A percentile compares a stretch with the other conserved stretches of the same genome.
Conservation (phyloP, 2,888 invertebrate genomes). For the Punctoribates punctum region DNA sequence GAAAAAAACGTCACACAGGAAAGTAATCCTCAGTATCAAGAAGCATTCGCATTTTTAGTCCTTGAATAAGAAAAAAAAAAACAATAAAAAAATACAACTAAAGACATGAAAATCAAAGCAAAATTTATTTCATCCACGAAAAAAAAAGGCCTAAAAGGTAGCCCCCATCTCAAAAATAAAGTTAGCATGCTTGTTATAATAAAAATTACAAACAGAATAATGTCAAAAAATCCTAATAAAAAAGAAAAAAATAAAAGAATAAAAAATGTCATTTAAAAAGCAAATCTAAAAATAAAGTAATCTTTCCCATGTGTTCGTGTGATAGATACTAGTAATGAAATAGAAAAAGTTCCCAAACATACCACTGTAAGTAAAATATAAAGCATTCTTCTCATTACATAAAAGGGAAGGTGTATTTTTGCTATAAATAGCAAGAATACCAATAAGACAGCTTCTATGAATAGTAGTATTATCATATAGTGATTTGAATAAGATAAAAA, state of each 20-base stretch:
- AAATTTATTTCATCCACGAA: no score
- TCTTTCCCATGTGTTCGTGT: background rate
- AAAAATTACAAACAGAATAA: no score
- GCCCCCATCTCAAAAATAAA: no score
- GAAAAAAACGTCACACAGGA: conserved; percentile 62
- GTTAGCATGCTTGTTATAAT: no score
- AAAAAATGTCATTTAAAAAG: conserved; percentile 52
- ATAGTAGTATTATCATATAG: conserved; percentile 13
- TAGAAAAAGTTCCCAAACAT: conserved; percentile 20
- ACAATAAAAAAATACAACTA: no score
- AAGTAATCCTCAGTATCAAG: conserved; percentile 62
- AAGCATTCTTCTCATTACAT: no score
- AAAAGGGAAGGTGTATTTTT: no score
- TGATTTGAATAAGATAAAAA: conserved; percentile 26
- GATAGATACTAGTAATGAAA: conserved; percentile 4
- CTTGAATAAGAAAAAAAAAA: no score
- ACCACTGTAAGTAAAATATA: conserved; percentile 14
- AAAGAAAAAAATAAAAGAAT: conserved; percentile 59
- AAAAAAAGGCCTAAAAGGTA: conserved; percentile 54
- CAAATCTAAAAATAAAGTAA: conserved; percentile 53
- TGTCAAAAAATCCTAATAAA: conserved; percentile 57
- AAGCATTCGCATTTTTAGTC: no score
- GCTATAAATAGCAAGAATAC: no score
- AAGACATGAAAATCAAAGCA: no score
- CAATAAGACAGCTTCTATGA: background rate